Evolutionary conservation across 1,140 invertebrate species (phyloP), one percentile per base, ranked within the genome.

Genomic region (Plectrocnemia conspersa): DNA sequence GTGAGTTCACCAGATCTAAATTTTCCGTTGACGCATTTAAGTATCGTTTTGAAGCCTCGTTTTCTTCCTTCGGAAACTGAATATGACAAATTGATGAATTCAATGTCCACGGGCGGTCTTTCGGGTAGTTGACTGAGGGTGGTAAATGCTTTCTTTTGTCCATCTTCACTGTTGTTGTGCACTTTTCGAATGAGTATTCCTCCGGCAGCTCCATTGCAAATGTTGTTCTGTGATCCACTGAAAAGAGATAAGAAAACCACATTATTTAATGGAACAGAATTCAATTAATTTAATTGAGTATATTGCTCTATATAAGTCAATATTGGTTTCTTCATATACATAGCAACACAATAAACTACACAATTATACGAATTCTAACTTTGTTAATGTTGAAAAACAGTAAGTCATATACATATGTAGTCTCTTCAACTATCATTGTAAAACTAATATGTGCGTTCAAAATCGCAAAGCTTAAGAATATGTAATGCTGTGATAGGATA

Each of bases 11-110:
- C 79, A 54, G 84, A 83, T 56, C 78, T 75, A 72, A 91, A 87
- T 64, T 84, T 82, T 24, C 91, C 91, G 67, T 84, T 89, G n/a
- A 93, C 83, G 59, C 83, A 81, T 74, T 93, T 88, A 21, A 94
- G 70, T 62, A 93, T 85, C 29, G 84, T 84, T 71, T 91, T 91
- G 62, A 82, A 83, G 1, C 87, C 87, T 70, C 84, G 81, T 66
- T 82, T 81, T 59, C 86, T 79, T 16, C 88, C 88, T 63, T 90
- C 88, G 44, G 87, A 84, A 10, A 93, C 88, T 16, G 86, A 88
- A 71, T 92, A 93, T 7, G 85, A 84, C 24, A 93, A 77, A 65
- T 92, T 82, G 44, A 79, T 80, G 72, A 93, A 94, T 72, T 90
- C 85, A 55, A 94, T 89, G 68, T 93, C 88, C 24, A 93, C 88